These are phyloP conservation scores for Pelmatolapia mariae DNA, from an alignment of 2,113 vertebrate genomes.

Conservation along the genomic window DNA sequence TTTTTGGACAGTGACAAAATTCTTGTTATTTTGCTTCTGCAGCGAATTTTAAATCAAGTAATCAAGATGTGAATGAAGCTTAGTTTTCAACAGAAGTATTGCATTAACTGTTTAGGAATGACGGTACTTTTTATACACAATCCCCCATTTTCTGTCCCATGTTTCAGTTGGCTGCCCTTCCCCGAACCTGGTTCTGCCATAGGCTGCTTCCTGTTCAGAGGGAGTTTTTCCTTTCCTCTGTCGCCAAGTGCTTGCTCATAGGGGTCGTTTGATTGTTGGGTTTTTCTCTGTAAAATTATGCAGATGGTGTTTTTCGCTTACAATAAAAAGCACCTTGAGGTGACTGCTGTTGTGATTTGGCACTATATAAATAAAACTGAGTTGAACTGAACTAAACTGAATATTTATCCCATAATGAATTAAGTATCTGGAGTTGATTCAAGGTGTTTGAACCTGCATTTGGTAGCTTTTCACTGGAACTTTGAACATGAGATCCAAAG, in stretches of 20 bases:
- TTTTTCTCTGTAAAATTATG: background rate
- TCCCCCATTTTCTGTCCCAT: background rate
- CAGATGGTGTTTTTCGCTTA: background rate
- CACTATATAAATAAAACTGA: background rate
- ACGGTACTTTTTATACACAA: background rate
- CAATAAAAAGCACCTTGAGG: background rate
- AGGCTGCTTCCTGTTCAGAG: background rate
- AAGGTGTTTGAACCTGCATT: background rate
- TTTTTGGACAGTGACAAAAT: background rate
- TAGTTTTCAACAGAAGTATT: background rate
- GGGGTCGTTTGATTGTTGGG: fast-evolving
- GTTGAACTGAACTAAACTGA: background rate
- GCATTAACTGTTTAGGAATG: background rate
- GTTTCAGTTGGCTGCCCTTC: background rate
- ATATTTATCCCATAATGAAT: background rate
- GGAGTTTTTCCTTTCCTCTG: background rate
- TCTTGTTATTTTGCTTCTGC: background rate
- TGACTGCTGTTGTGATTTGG: background rate
- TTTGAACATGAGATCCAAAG: background rate
- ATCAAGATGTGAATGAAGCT: background rate
- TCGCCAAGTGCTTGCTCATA: background rate
- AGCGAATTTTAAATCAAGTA: background rate
- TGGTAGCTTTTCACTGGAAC: fast-evolving
- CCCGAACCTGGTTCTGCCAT: background rate
- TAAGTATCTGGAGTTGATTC: background rate